A percentile compares a stretch with the other conserved stretches of the same genome.
phyloP scores from a whole-genome alignment of 37 sponge, comb jelly and placozoan species.

The Spongilla lacustris region DNA sequence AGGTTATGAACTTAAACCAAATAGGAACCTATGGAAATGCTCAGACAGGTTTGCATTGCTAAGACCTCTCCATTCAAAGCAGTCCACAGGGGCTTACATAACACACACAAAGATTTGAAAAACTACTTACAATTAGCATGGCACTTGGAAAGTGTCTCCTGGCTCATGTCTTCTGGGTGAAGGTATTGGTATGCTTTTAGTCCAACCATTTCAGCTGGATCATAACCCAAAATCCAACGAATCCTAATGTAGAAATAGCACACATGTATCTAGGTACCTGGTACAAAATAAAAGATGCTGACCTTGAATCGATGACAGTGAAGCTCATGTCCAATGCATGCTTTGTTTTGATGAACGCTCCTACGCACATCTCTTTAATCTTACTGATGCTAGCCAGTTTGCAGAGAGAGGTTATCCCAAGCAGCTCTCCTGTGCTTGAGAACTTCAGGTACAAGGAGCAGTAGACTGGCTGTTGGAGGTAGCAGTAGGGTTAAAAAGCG shows the following conservation, averaged over 20 bases:
- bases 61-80: too few relatives aligned
- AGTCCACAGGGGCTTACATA: too few relatives aligned
- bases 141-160: conserved; percentile 49
- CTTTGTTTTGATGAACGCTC: conserved; percentile 69
- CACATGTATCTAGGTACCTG: too few relatives aligned
- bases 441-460: conserved; percentile 69
- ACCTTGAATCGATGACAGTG: conserved; percentile 68
- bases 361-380: conserved; percentile 68
- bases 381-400: conserved; percentile 58
- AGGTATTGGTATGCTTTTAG: conserved; percentile 71
- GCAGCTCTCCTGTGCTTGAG: conserved; percentile 41
- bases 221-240: conserved; percentile 74
- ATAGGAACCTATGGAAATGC: too few relatives aligned
- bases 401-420: conserved; percentile 57
- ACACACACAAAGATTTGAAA: not conserved
- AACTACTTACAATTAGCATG: conserved; percentile 59
- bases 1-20: too few relatives aligned
- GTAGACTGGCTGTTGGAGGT: conserved; percentile 57
- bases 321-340: conserved; percentile 70
- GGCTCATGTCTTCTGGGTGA: conserved; percentile 68
- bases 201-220: conserved; percentile 77
- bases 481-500: not conserved
- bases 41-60: too few relatives aligned
- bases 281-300: not conserved
- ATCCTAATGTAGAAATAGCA: conserved; percentile 33